Base-by-base conservation (phyloP, 2,888 invertebrate genomes). In the Perithous albicinctus region DNA sequence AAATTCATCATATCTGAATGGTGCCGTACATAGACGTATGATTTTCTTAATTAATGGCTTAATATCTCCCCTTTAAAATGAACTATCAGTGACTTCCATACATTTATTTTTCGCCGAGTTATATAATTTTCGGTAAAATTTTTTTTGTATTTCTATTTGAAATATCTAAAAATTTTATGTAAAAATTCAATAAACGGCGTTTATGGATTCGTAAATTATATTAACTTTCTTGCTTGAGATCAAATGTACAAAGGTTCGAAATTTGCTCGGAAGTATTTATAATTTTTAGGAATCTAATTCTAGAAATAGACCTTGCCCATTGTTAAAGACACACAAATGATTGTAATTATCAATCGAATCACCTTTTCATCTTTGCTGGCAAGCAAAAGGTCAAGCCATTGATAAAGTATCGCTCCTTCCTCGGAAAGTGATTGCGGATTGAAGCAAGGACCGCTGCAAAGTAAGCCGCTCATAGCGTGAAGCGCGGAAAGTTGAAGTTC, bases 381-480 rank as follows among this genome's bases (percentile, higher is more conserved):
- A 7, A 99, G 94, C 90, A 99, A 95, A 87, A 97, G 95, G 93
- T 98, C 97, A 74, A 99, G 94, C 99, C 99, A 99, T 74, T 97
- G 96, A 92, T 99, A 99, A n/a, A 94, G 88, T 87, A 98, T 95
- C 3, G 97, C 95, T 61, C 98, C 98, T 89, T 99, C 99, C 90
- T 99, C 99, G 7, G 96, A 96, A 41, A 98, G 93, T 32, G 96
- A 96, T 63, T 95, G 94, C 0, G 96, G 95, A 88, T 99, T 97
- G 93, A 99, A 99, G 88, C 98, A 97, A 0, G 98, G 97, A 0
- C 99, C 99, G 92, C 99, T 99, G 91, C 98, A 98, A 1, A 99
- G 94, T 29, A 99, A 94, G 8, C 98, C 97, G 82, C 98, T 98
- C 97, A 99, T 99, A 1, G 99, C 99, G 94, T 98, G 94, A 70